Evolutionary conservation across 2,113 vertebrate genomes (phyloP), one percentile per base, ranked within the genome.

Genomic region (Engraulis encrasicolus): DNA sequence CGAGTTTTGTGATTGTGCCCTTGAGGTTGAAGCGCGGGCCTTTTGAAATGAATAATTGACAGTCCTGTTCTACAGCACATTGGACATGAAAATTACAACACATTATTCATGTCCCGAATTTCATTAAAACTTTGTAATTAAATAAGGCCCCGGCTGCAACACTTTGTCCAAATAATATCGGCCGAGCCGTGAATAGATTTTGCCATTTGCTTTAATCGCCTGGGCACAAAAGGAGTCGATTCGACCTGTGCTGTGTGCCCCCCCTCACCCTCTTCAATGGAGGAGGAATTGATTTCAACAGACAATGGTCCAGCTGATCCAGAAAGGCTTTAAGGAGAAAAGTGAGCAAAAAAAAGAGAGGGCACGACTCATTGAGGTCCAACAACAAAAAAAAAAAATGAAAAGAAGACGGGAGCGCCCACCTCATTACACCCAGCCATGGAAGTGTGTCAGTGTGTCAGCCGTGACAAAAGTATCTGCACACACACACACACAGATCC

Each of bases 401-500:
- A 45, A 45, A 45, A 9, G 40, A 45, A 45, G 40, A 83, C 85
- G 89, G 86, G 37, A 50, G 86, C 89, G 50, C 50, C 87, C 83
- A 83, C 88, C 91, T 90, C 89, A 92, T 92, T 91, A 89, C 91
- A 86, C 5, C 31, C 79, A 81, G 82, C 86, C 87, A 80, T 87
- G 88, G 84, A 90, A 87, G 71, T 88, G 89, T 91, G 91, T 91
- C 88, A 91, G 89, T 88, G 90, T 92, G 90, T 90, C 91, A 91
- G 87, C 83, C 83, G 90, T 87, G 87, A 84, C 85, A 81, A 79
- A 78, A 40, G 78, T 45, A 66, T 11, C 17, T 2, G 6, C 7
- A 85, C 82, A 78, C 78, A 7, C 78, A 12, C 78, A 19, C 23
- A 7, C 78, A 12, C 78, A 19, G 20, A 38, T 40, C 37, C 36